Base-by-base conservation (phyloP, 2,797 vertebrate genomes). In the Arnoldichthys spilopterus region DNA sequence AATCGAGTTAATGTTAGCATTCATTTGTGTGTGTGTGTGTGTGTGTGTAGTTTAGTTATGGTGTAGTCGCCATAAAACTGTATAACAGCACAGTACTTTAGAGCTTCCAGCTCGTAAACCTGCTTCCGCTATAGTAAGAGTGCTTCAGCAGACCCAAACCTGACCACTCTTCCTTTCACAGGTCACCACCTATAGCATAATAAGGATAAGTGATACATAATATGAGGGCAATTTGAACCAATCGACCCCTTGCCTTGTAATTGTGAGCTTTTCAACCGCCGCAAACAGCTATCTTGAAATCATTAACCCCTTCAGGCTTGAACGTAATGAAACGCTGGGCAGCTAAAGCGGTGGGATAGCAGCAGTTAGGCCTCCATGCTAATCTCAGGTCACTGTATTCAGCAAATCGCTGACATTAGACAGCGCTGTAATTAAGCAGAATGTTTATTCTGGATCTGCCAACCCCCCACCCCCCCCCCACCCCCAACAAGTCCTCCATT, bases 241-340 rank as follows among this genome's bases (percentile, higher is more conserved):
- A 88, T 88, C 81, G 80, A 80, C 80, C 22, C 30, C 61, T 63
- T 83, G 85, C 79, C 86, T 87, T 80, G 71, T 84, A 88, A 90
- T 61, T 90, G 87, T 85, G 80, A 62, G 77, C 80, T 72, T 78
- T 87, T 88, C 30, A 86, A 88, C 84, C 84, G 86, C 85, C 76
- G 81, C 81, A 78, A 85, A 77, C 82, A 34, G 80, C 86, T 90
- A 93, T 93, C 91, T 94, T 94, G 93, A 94, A 89, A 79, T 87
- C 87, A 94, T 93, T 94, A 94, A 92, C 86, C 88, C 86, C 86
- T 81, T 68, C 80, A 68, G 86, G 80, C 85, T 83, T 47, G 77
- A 77, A 78, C 83, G 71, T 89, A 89, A 92, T 91, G 88, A 91
- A 92, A 89, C 81, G 9, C 70, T 47, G 20, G 37, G 34, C 53